Evolutionary conservation across 2,113 vertebrate genomes (phyloP), one percentile per base, ranked within the genome.

Genomic region (Erinaceus europaeus): DNA sequence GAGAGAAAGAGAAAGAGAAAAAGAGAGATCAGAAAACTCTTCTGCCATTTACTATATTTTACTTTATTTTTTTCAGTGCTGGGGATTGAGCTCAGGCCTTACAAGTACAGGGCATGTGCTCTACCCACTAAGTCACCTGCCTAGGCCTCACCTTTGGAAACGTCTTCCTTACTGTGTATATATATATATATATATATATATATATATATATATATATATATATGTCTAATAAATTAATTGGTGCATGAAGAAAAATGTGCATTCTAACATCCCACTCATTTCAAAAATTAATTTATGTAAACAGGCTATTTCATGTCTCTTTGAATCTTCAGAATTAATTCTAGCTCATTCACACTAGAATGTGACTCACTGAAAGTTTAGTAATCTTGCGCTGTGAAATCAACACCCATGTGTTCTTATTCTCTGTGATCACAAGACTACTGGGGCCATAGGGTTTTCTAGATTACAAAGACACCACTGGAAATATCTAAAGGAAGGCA

Each of bases 401-500:
- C 50, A 44, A 55, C 32, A 62, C 27, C 23, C 32, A 23, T 4
- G 61, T 71, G 36, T 52, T 1, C 85, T 21, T 91, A 11, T 42
- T 94, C 59, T 40, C 44, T 21, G 13, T 13, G 40, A 81, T 78
- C 61, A n/a, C 38, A 61, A 42, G n/a, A 25, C 5, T 67, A 17
- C 46, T 74, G 65, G 27, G 72, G 15, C 68, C 27, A 32, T 32
- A 76, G 17, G 15, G 34, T 72, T 32, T 34, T 46, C 46, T 13
- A 88, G 27, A 57, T 32, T 15, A 73, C 32, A 9, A 40, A 76
- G 11, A 0, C 25, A 55, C 5, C 67, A 72, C 55, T 53, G 59
- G n/a, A 86, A 88, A 77, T 79, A 82, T 44, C 81, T 92, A 69
- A 36, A 88, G 38, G 34, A 72, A 61, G 69, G 40, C n/a, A 74